These are phyloP conservation scores for Ascidia mentula DNA, from an alignment of 23 tunicate species.

Conservation along the genomic window DNA sequence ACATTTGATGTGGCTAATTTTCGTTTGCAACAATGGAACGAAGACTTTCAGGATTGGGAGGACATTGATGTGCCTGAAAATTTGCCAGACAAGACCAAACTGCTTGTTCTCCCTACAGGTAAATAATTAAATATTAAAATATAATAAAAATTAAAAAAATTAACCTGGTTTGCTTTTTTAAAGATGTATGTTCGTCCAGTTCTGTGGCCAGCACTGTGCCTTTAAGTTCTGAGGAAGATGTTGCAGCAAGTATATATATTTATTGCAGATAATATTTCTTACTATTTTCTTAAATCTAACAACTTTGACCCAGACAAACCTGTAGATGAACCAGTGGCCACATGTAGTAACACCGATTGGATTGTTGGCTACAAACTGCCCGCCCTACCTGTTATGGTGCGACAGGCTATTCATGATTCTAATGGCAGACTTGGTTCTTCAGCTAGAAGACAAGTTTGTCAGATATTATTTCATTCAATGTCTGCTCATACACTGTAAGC, in stretches of 20 bases:
- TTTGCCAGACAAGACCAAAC: slow-evolving; percentile 12
- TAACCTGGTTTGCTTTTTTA: not conserved
- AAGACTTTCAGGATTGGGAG: slow-evolving; percentile 13
- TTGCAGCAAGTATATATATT: not conserved
- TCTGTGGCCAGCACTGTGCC: slow-evolving; percentile 11
- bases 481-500: slow-evolving; percentile 7
- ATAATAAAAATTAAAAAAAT: no score
- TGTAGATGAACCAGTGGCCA: slow-evolving; percentile 12
- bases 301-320: slow-evolving; percentile 13
- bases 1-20: not conserved
- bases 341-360: slow-evolving; percentile 17
- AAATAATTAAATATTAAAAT: no score
- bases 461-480: slow-evolving; percentile 3
- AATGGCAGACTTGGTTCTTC: not conserved
- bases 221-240: slow-evolving; percentile 12
- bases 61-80: slow-evolving; percentile 7
- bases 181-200: slow-evolving; percentile 1
- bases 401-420: not conserved
- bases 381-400: not conserved
- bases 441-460: slow-evolving; percentile 9
- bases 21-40: slow-evolving; percentile 4
- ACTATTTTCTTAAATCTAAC: slow-evolving; percentile 2
- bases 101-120: slow-evolving; percentile 1
- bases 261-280: not conserved
- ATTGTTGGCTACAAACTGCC: slow-evolving; percentile 18